Base-by-base conservation (phyloP, 2,888 invertebrate species). In the Carpatolechia fugitivella region DNA sequence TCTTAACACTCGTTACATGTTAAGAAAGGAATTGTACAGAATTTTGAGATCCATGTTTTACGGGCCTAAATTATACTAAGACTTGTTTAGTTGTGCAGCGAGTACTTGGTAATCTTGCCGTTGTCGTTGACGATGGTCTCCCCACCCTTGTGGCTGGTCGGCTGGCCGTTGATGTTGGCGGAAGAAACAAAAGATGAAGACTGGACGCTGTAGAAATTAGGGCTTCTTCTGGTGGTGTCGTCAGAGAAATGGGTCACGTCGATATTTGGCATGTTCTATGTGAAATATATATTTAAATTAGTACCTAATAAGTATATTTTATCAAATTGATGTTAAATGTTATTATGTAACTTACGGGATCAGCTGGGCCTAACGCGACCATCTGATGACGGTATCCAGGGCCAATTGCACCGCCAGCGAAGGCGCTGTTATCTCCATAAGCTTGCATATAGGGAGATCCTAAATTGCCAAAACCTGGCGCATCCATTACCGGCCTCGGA, bases 121-220 rank as follows among this genome's bases (percentile, higher is more conserved):
- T 96, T 95, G 65, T 95, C 92, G 70, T 95, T 94, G 52, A 95
- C 87, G 0, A 92, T 86, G 7, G 95, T 94, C 41, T 92, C 85
- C 0, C 95, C 92, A 46, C 91, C 87, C 59, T 93, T 92, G 59
- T 82, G 85, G 50, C 73, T 85, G 11, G 76, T 68, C 51, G 87
- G 84, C 62, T 92, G 83, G 3, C 95, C 95, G 69, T 94, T 90
- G 29, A 92, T 68, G 63, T 93, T 91, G 0, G 86, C 71, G 0
- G 92, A 92, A 1, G 91, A 85, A 24, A 93, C 91, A 65, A 79
- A 93, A 0, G 94, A 93, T 1, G 93, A 92, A 13, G 93, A 92
- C 46, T 93, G 93, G 3, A 95, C 93, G 36, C 93, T 87, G 74
- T 61, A 85, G 69, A 65, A 78, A 40, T 70, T 66, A 20, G 58